Evolutionary conservation across 2,113 vertebrate species (phyloP).

Genomic region (Orycteropus afer): DNA sequence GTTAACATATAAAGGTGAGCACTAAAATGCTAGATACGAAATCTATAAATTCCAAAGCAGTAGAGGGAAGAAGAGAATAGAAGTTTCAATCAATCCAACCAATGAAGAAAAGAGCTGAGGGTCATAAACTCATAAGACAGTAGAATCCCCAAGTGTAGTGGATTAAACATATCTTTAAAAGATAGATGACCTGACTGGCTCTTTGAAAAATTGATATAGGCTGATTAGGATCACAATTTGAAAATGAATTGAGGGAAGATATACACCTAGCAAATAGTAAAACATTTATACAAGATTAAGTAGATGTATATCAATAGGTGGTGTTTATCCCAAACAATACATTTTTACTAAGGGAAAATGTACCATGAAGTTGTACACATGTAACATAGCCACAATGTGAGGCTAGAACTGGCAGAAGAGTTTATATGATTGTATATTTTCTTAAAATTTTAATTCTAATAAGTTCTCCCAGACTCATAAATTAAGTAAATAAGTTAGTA

Average conservation of each 20-base stretch:
- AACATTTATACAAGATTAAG: not conserved
- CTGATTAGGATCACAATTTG: not conserved
- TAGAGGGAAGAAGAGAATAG: not conserved
- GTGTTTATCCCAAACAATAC: not conserved
- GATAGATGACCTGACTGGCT: not conserved
- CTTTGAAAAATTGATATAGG: not conserved
- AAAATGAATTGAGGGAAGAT: constrained; percentile 30
- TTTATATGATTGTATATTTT: not conserved
- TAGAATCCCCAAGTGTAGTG: not conserved
- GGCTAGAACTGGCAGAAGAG: not conserved
- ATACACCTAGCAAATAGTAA: constrained; percentile 10
- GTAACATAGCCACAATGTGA: not conserved
- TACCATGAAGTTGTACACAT: not conserved
- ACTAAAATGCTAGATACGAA: constrained; percentile 32
- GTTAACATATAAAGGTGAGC: constrained; percentile 48
- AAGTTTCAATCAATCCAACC: not conserved
- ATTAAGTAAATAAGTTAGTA: not conserved
- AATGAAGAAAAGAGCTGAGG: constrained; percentile 28
- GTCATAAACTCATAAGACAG: not conserved
- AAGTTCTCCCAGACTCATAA: constrained; percentile 15
- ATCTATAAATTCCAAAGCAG: constrained; percentile 43
- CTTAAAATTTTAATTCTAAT: constrained; percentile 24
- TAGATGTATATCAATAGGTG: not conserved
- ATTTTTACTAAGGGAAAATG: constrained; percentile 43
- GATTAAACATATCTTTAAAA: constrained; percentile 44